Conservation (phyloP, 2,797 vertebrate genomes). For the Crax fasciolata region DNA sequence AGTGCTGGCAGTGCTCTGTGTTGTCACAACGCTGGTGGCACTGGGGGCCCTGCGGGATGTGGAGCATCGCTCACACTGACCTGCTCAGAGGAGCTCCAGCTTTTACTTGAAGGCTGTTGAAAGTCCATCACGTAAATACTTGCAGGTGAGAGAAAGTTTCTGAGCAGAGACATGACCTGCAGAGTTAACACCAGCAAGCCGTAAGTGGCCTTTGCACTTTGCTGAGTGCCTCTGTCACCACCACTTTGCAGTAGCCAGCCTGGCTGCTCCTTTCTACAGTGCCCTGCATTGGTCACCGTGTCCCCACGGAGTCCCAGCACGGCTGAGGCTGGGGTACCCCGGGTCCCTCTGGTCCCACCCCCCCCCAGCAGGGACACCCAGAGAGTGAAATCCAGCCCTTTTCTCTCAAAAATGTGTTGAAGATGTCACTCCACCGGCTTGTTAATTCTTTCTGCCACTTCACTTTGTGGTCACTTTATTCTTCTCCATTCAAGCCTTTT, state of each 20-base stretch:
- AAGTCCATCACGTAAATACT: fast-evolving
- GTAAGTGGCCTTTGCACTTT: fast-evolving
- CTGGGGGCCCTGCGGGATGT: not conserved
- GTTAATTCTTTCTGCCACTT: not conserved
- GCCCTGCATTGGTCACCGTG: not conserved
- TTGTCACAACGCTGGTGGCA: too few species aligned
- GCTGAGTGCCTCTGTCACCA: not conserved
- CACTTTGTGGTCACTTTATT: not conserved
- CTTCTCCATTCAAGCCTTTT: not conserved
- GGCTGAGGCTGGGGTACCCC: not conserved
- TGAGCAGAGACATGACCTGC: not conserved
- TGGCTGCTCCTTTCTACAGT: not conserved
- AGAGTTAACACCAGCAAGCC: too few species aligned
- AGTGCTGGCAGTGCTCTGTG: fast-evolving
- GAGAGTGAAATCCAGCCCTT: not conserved
- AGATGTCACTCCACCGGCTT: not conserved
- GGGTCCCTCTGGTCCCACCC: too few species aligned
- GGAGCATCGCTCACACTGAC: fast-evolving
- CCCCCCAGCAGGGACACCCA: too few species aligned
- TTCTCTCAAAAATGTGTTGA: not conserved
- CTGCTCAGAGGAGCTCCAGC: too few species aligned
- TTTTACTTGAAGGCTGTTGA: fast-evolving
- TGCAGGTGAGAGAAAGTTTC: too few species aligned
- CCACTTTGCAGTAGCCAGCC: not conserved
- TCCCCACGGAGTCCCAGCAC: not conserved